phyloP scores from a whole-genome alignment of 2,113 vertebrate species.

The Sinocyclocheilus grahami region DNA sequence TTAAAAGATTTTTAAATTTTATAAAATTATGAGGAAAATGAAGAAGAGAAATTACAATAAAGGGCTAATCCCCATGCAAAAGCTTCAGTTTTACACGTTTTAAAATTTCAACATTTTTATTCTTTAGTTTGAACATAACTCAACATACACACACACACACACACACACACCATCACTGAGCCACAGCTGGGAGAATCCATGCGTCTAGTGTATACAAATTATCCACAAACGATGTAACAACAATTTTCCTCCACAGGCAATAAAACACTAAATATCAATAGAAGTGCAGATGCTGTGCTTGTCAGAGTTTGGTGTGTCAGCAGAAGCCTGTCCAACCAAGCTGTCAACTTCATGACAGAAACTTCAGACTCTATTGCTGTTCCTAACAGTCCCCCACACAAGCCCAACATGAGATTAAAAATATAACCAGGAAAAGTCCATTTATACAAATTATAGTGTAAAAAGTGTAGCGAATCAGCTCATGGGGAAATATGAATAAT shows the following conservation, averaged over 20 bases:
- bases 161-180: background rate
- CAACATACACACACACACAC: background rate
- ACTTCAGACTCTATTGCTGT: conserved; percentile 8
- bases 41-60: background rate
- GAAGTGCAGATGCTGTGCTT: conserved; percentile 1
- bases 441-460: background rate
- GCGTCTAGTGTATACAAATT: background rate
- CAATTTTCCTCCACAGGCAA: background rate
- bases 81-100: background rate
- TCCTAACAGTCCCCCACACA: background rate
- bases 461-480: no score
- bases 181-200: background rate
- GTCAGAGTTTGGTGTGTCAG: background rate
- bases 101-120: background rate
- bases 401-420: background rate
- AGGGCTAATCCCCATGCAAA: background rate
- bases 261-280: conserved; percentile 23
- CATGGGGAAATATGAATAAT: no score
- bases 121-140: background rate
- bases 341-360: background rate
- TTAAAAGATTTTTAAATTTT: background rate
- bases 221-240: background rate
- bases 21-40: background rate
- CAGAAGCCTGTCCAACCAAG: background rate
- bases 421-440: conserved; percentile 7